Conservation (phyloP, 2,113 vertebrate genomes). For the Mus spicilegus region DNA sequence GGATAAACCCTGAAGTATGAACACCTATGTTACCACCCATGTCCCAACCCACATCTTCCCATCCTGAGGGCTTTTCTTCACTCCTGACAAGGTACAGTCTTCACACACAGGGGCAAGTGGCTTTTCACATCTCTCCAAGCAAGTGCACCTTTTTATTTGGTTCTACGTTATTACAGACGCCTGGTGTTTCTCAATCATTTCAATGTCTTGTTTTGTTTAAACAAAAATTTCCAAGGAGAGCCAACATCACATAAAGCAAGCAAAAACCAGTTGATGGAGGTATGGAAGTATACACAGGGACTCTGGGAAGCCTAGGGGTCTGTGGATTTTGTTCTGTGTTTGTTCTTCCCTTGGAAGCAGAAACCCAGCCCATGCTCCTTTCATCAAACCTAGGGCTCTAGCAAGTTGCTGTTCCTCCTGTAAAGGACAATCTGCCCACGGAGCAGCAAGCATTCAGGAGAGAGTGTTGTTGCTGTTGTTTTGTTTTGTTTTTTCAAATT, state of each 20-base stretch:
- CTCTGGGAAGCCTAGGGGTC: background rate
- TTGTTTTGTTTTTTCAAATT: background rate
- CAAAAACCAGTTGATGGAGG: background rate
- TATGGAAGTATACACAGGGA: background rate
- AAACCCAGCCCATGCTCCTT: background rate
- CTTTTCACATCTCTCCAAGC: background rate
- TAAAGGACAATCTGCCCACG: background rate
- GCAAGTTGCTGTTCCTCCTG: background rate
- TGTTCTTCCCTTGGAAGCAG: background rate
- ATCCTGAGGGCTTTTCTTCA: background rate
- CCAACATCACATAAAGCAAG: slow-evolving; percentile 31
- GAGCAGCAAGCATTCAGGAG: background rate
- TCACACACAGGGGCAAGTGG: background rate
- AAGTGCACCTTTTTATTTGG: background rate
- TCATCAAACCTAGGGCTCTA: background rate
- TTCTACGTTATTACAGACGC: background rate
- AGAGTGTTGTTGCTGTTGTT: background rate
- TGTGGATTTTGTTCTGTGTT: background rate
- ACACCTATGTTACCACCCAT: background rate
- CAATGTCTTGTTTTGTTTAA: slow-evolving; percentile 6
- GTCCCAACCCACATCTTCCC: background rate
- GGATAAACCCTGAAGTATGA: background rate
- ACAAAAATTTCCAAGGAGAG: background rate
- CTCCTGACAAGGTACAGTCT: background rate
- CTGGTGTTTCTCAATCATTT: background rate